Base-by-base conservation (phyloP, 2,797 vertebrate genomes). In the Coracias cyanogaster region DNA sequence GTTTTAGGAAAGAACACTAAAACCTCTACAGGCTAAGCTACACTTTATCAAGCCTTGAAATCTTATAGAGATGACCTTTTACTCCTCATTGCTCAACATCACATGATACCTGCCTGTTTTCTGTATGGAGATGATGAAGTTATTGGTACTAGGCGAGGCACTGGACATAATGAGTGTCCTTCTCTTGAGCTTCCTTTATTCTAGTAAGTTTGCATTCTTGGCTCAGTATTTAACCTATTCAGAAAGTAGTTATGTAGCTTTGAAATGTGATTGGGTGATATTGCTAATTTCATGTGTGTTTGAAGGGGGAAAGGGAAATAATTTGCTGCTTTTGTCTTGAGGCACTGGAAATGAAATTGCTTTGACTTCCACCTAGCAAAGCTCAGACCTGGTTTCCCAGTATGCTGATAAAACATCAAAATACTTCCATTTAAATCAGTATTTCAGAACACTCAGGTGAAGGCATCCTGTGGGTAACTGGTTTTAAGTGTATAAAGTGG, bases 301-400 rank as follows among this genome's bases (percentile, higher is more conserved):
- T 12, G 48, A 81, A 88, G 25, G 9, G 35, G 25, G 25, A 91
- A 21, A 73, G 14, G 60, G 33, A 84, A 89, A 79, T 86, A 78
- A 86, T 64, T 81, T 58, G 28, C 74, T 57, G 25, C 43, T 89
- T 39, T 64, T 85, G 49, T 70, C 84, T 91, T 82, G 67, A 89
- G 66, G 48, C 16, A 0, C 13, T 94, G 74, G 78, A 80, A 89
- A 64, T 82, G 15, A 76, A 64, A 61, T 60, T 73, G 39, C 74
- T 92, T 87, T 92, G 51, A 84, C 12, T 88, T 92, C 74, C 79
- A 35, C 70, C 74, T 82, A 26, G 87, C 80, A 82, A 60, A 82
- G 35, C 52, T 92, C 48, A 49, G 55, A 20, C 41, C 15, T 35
- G 21, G 17, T 89, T 96, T 89, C 73, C 51, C 43, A 45, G 31